Conservation (phyloP, 2,888 invertebrate species). For the Lepidocyrtinus sp. region DNA sequence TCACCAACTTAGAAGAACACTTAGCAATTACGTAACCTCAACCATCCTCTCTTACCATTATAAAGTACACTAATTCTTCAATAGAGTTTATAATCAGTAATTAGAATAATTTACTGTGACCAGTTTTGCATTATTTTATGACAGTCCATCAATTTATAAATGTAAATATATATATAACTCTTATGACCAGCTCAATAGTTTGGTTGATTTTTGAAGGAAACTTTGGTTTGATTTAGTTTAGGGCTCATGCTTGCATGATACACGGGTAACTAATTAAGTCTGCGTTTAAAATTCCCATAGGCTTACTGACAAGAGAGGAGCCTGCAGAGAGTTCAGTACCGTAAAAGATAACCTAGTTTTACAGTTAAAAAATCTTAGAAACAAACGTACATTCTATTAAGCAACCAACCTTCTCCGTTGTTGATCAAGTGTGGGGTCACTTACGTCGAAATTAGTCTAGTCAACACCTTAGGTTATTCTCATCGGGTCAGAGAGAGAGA, state of each 20-base stretch:
- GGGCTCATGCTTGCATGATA: constrained; percentile 56
- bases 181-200: constrained; percentile 57
- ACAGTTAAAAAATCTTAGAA: no score
- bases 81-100: neutral
- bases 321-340: no score
- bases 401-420: no score
- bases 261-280: no score
- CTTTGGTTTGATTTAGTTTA: constrained; percentile 16
- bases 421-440: no score
- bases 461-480: constrained; percentile 8
- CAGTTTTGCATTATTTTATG: constrained; percentile 67
- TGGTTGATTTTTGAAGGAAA: constrained; percentile 40
- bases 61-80: neutral
- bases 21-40: constrained; percentile 4
- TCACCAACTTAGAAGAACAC: constrained; percentile 18
- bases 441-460: constrained; percentile 20
- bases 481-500: neutral
- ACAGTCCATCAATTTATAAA: constrained; percentile 68
- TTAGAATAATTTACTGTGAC: constrained; percentile 52
- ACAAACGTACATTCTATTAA: no score
- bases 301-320: no score
- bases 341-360: no score
- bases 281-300: no score
- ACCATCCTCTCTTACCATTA: neutral
- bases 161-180: constrained; percentile 49